Evolutionary conservation across 2,797 vertebrate genomes (phyloP).

Genomic region (Tolypeutes matacus): DNA sequence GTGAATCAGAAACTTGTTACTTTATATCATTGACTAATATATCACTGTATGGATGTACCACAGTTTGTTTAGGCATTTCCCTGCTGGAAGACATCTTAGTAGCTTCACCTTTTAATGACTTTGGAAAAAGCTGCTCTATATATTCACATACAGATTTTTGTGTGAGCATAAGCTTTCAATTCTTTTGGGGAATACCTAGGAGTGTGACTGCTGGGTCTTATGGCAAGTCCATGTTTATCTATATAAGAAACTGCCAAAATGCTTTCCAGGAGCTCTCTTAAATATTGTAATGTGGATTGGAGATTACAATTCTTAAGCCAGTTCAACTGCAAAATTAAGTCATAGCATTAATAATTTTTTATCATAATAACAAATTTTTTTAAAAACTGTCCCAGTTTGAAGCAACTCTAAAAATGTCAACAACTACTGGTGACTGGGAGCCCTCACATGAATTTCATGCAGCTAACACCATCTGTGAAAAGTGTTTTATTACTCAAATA

Average conservation of each 20-base stretch:
- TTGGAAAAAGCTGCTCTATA: not conserved
- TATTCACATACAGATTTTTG: not conserved
- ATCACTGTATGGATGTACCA: not conserved
- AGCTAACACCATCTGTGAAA: not conserved
- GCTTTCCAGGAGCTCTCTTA: not conserved
- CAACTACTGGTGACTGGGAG: not conserved
- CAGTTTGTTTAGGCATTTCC: not conserved
- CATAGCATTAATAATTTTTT: not conserved
- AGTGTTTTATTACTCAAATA: not conserved
- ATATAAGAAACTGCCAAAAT: too few relatives aligned
- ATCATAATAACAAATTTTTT: constrained; percentile 18
- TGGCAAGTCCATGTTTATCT: too few relatives aligned
- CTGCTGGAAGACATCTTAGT: not conserved
- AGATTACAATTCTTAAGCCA: constrained; percentile 14
- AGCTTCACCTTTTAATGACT: not conserved
- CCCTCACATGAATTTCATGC: not conserved
- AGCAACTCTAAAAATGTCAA: constrained; percentile 11
- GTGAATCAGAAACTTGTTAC: not conserved
- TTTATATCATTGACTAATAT: not conserved
- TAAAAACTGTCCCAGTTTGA: not conserved
- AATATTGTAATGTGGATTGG: not conserved
- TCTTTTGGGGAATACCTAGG: not conserved
- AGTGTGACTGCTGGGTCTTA: not conserved
- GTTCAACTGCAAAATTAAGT: not conserved
- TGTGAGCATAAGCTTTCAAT: not conserved